Evolutionary conservation across 1,140 invertebrate genomes (phyloP).

Genomic region (Drosophila sproati): DNA sequence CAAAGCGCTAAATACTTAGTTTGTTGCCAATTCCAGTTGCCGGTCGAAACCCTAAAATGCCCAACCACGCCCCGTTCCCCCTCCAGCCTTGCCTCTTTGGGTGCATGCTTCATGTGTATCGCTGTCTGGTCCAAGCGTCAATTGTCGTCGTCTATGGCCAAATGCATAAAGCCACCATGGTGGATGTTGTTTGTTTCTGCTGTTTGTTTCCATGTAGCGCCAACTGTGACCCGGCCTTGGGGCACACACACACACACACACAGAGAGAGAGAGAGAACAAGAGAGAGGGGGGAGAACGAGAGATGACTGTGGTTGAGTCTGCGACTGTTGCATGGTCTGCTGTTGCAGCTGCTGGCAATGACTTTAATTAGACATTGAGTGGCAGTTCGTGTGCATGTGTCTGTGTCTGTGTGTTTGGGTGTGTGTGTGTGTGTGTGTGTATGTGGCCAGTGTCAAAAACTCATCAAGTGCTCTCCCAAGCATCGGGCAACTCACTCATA

Average conservation of each 20-base stretch:
- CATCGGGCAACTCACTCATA: constrained; percentile 55
- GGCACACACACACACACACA: constrained; percentile 2
- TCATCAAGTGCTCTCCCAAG: constrained; percentile 49
- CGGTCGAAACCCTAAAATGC: constrained; percentile 65
- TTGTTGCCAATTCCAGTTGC: constrained; percentile 51
- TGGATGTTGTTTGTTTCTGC: constrained; percentile 9
- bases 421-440: background rate
- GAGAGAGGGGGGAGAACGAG: no score
- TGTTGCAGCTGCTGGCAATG: constrained; percentile 71
- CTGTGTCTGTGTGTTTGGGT: background rate
- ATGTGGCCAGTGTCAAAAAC: constrained; percentile 39
- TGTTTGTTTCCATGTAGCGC: constrained; percentile 62
- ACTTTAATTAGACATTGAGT: constrained; percentile 67
- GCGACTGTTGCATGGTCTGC: constrained; percentile 11
- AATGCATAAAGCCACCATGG: constrained; percentile 67
- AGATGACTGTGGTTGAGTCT: constrained; percentile 8
- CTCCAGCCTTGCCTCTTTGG: background rate
- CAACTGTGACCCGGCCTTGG: constrained; percentile 73
- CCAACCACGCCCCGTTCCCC: background rate
- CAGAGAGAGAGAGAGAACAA: background rate
- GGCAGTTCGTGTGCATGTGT: background rate
- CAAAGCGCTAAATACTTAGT: constrained; percentile 63
- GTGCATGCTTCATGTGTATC: constrained; percentile 37
- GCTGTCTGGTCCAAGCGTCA: constrained; percentile 41
- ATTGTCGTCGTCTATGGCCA: constrained; percentile 59